phyloP scores from a whole-genome alignment of 2,797 vertebrate genomes.

The Sphenodon punctatus region DNA sequence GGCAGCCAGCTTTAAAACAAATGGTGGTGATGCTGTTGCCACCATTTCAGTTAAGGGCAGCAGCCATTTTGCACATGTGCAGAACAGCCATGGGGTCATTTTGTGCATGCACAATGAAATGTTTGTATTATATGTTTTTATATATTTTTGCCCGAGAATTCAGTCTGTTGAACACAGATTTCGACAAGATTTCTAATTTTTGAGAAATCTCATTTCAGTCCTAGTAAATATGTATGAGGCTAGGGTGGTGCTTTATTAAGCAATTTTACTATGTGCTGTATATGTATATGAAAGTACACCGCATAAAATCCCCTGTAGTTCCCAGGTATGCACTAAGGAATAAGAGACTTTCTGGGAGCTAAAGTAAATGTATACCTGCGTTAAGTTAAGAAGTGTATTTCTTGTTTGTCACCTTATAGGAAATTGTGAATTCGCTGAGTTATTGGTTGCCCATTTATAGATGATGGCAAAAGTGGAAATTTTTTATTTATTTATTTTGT shows the following conservation, averaged over 20 bases:
- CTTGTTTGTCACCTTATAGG: neutral
- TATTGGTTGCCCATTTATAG: neutral
- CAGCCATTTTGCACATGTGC: no score
- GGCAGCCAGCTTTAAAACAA: no score
- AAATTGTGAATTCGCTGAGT: neutral
- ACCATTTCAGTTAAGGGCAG: no score
- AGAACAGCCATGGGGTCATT: no score
- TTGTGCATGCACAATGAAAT: no score
- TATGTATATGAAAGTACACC: neutral
- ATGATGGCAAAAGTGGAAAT: accelerated
- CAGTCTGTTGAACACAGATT: no score
- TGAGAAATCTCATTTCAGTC: no score
- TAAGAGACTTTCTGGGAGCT: neutral
- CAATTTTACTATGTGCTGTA: neutral
- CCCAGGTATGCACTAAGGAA: neutral
- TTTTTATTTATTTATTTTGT: no score
- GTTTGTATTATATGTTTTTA: no score
- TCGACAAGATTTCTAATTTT: no score
- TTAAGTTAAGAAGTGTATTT: neutral
- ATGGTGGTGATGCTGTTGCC: no score
- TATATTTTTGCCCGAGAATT: no score
- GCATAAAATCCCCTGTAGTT: neutral
- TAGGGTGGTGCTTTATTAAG: neutral
- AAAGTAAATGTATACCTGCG: neutral
- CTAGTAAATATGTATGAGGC: neutral